phyloP scores from a whole-genome alignment of 2,113 vertebrate genomes.

The Tympanuchus pallidicinctus region DNA sequence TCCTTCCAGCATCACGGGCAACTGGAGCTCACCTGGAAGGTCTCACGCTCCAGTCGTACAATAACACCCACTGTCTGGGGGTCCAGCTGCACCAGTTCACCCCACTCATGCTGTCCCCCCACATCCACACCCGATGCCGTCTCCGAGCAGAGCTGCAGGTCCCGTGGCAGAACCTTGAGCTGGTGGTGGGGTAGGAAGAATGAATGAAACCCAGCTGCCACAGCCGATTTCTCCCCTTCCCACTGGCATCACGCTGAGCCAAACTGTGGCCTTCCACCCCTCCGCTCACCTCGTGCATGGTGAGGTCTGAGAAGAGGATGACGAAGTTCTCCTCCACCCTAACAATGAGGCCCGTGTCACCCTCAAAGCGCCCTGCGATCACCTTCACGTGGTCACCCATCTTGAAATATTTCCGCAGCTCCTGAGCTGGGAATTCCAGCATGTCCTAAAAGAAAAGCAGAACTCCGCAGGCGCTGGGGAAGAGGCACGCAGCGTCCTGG shows the following conservation, averaged over 20 bases:
- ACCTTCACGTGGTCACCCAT: constrained; percentile 99
- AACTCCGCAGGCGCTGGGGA: rapidly evolving
- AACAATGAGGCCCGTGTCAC: constrained; percentile 94
- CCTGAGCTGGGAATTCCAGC: constrained; percentile 94
- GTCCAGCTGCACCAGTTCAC: constrained; percentile 93
- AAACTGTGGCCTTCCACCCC: rapidly evolving
- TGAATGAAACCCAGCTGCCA: rapidly evolving
- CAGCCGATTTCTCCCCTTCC: rapidly evolving
- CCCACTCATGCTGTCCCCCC: constrained; percentile 96
- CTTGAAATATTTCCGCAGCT: constrained; percentile 93
- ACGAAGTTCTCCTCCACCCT: constrained; percentile 96
- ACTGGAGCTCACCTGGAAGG: constrained; percentile 86
- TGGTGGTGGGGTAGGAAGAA: background rate
- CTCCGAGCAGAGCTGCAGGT: constrained; percentile 95
- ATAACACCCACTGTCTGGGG: constrained; percentile 94
- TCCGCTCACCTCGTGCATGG: constrained; percentile 89
- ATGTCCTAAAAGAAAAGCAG: constrained; percentile 81
- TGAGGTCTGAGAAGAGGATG: constrained; percentile 95
- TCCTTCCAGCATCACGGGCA: background rate
- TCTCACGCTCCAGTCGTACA: constrained; percentile 92
- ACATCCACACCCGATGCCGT: constrained; percentile 94
- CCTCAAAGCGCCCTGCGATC: constrained; percentile 92
- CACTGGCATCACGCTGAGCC: too few relatives aligned
- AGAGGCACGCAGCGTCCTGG: rapidly evolving
- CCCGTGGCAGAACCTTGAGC: constrained; percentile 93